Evolutionary conservation across 2,113 vertebrate species (phyloP), one percentile per base, ranked within the genome.

Genomic region (Corythornis cristatus): DNA sequence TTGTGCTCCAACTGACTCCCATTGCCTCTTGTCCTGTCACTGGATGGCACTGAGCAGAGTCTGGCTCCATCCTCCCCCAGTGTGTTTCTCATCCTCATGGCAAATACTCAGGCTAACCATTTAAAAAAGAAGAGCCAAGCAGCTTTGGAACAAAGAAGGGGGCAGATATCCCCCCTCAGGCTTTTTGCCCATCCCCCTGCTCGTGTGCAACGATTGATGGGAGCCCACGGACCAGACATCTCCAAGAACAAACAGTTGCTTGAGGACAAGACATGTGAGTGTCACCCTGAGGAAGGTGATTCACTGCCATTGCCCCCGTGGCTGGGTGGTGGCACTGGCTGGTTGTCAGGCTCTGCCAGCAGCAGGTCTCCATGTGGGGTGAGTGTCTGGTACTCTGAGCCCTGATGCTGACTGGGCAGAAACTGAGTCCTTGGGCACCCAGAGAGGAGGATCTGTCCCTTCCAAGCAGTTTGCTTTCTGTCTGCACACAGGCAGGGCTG

Each of bases 361-460:
- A 0, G 43, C 70, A 43, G 66, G 29, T 72, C 10, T 11, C 64
- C 10, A 0, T 9, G 13, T 19, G 23, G 23, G 8, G 2, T 11
- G 28, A 0, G 1, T 6, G 28, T 51, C 25, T 2, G 7, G 73
- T 74, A 20, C 43, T 5, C 9, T 0, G 0, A 78, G 51, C 42
- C 51, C 53, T 13, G 2, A 31, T 66, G 65, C 50, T 45, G 51
- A 25, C 51, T 25, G 42, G 40, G 48, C 33, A 82, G 85, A 46
- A 83, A 12, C 35, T 2, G 3, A 35, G 22, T n/a, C 15, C 16
- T 50, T 35, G 62, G 29, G 23, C 2, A 1, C 11, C 51, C 3
- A 6, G 3, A 53, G 46, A 35, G 19, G 28, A 62, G 53, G 43
- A 79, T 40, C 56, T 7, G 1, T 45, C 56, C 73, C 33, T 50